Percentiles rank a stretch among this genome's conserved stretches.
phyloP scores from a whole-genome alignment of 2,797 vertebrate species.

The Poecilia velifera region DNA sequence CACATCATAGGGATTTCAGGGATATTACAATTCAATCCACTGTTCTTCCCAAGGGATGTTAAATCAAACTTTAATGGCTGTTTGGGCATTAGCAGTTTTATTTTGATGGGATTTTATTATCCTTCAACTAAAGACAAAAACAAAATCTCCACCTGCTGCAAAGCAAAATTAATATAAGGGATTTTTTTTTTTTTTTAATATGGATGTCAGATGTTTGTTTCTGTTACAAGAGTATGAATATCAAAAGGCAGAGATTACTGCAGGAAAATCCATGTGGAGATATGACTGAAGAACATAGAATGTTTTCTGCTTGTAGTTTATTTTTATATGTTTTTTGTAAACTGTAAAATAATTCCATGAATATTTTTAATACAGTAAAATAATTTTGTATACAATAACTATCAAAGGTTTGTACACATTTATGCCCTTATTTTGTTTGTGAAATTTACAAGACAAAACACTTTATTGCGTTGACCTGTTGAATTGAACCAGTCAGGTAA shows the following conservation, averaged over 20 bases:
- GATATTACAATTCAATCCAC: slow-evolving; percentile 91
- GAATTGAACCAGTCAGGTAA: neutral
- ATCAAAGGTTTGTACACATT: neutral
- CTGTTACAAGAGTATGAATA: slow-evolving; percentile 55
- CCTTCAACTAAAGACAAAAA: slow-evolving; percentile 67
- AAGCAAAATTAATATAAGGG: slow-evolving; percentile 71
- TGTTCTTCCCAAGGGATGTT: slow-evolving; percentile 86
- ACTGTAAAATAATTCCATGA: neutral
- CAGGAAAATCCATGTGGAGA: neutral
- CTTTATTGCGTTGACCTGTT: neutral
- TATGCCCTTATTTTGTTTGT: neutral
- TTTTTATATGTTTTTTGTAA: neutral
- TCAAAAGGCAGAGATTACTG: slow-evolving; percentile 52
- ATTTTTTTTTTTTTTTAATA: slow-evolving; percentile 65
- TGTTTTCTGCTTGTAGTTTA: too few species aligned
- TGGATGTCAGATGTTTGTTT: slow-evolving; percentile 68
- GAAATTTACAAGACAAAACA: neutral
- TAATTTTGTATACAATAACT: too few species aligned
- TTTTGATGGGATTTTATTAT: slow-evolving; percentile 79
- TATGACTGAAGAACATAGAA: neutral
- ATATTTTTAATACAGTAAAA: neutral
- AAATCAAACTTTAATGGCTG: slow-evolving; percentile 88
- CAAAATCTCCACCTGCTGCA: slow-evolving; percentile 65
- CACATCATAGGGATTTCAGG: slow-evolving; percentile 88
- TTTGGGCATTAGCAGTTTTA: slow-evolving; percentile 81